Evolutionary conservation across 2,113 vertebrate genomes (phyloP), one percentile per base, ranked within the genome.

Genomic region (Calidris pugnax): DNA sequence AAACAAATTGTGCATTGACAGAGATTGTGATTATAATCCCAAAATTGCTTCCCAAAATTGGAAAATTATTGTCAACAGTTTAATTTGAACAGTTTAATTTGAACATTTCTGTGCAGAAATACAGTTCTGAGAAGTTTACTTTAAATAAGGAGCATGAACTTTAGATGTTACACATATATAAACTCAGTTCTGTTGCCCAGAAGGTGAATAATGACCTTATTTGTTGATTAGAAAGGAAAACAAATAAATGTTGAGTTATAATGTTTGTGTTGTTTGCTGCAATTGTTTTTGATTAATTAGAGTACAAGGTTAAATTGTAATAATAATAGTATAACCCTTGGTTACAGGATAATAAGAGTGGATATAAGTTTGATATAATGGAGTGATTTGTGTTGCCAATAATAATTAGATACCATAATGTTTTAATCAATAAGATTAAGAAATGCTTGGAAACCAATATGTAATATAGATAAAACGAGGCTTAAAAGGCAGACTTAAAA

Each of bases 381-480:
- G 50, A 78, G 18, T 78, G 27, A 79, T 90, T 85, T 91, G 60
- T 85, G 33, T 79, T 75, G 53, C 35, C 82, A 66, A 73, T 94
- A 85, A 72, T 85, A 93, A 90, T 75, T 76, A 69, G 30, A 82
- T 53, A 76, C 12, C 6, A 27, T 73, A 83, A 91, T 76, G 27
- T 85, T 93, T 93, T 83, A 83, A 90, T 85, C 90, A 79, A 85
- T 90, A 83, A 68, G 21, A 66, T 93, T 80, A 83, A 73, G 66
- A 80, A 89, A 74, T n/a, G 24, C 35, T 85, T 73, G 85, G 41
- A 85, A 92, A 83, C 14, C 15, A 80, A 30, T 57, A 73, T 56
- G 19, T 69, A 85, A 73, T 68, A 56, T 9, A 53, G 32, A 60
- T 53, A 83, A 93, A 94, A 86, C 32, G 47, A 77, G 5, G 16